A percentile compares a stretch with the other conserved stretches of the same genome.
These are phyloP conservation scores for Lithosia quadra DNA, from an alignment of 2,888 invertebrate species.

Conservation along the genomic window DNA sequence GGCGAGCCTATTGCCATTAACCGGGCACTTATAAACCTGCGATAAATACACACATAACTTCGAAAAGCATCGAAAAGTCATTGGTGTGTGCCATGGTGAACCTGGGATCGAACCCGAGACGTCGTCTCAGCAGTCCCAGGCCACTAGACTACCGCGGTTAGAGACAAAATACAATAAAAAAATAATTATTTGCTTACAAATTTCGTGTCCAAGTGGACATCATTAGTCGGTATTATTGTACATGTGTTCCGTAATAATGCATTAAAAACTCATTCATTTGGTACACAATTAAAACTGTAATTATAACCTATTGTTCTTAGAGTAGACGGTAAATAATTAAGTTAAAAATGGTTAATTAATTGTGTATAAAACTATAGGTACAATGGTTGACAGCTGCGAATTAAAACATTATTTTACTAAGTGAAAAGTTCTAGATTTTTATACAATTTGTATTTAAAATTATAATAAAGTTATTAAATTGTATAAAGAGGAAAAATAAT, in stretches of 20 bases:
- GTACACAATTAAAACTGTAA: not conserved
- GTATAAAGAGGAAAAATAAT: not conserved
- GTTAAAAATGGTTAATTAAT: not conserved
- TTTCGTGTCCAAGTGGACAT: not conserved
- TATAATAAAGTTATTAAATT: not conserved
- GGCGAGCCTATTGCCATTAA: too few species aligned
- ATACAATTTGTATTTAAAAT: too few species aligned
- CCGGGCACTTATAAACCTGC: too few species aligned
- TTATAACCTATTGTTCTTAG: not conserved
- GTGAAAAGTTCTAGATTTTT: not conserved
- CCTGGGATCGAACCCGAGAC: too few species aligned
- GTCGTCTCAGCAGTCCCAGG: too few species aligned
- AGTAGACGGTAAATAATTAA: not conserved
- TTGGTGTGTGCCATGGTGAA: too few species aligned
- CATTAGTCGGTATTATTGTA: not conserved
- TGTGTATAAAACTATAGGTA: not conserved
- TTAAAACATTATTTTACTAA: not conserved
- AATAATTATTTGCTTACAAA: not conserved
- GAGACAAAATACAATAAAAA: not conserved
- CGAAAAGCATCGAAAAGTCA: too few species aligned
- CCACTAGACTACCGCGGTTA: too few species aligned
- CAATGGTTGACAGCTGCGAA: not conserved
- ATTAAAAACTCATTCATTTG: not conserved
- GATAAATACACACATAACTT: too few species aligned
- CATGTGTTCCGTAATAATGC: not conserved